Base-by-base conservation (phyloP, 2,113 vertebrate genomes). In the Melanotaenia duboulayi region DNA sequence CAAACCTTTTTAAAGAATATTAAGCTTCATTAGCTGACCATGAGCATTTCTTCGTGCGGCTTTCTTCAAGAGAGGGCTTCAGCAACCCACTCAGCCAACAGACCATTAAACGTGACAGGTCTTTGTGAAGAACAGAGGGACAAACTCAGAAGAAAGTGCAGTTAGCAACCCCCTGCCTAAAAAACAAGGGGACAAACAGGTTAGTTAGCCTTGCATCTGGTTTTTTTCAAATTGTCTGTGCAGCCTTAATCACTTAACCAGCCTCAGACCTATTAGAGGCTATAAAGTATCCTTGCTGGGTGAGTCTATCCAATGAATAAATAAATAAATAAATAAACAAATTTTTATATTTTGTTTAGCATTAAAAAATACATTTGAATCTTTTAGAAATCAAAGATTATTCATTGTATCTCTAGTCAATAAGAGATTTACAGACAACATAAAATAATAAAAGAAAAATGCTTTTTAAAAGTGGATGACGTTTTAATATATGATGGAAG, bases 61-160 rank as follows among this genome's bases (percentile, higher is more conserved):
- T 91, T 90, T 90, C 90, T 90, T 93, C 85, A 83, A 65, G 85
- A 88, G 85, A 81, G 85, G 81, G 78, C 91, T 85, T 82, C 87
- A 87, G 91, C 89, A 71, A 89, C 82, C 91, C 91, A 92, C 92
- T 94, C 93, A 93, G 88, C 90, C 92, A 90, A 91, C 89, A 82
- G 91, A 77, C 93, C 92, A 93, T 94, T 93, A 93, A 93, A 93
- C 81, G 81, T 93, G 91, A 94, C 90, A 92, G 91, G 92, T 91
- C 92, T 95, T 94, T 93, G 92, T 92, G 79, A 83, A 63, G 82
- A 84, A 82, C 77, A 76, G 57, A 76, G 78, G 79, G 71, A 85
- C 86, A 88, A 89, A 82, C 80, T 84, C 42, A 68, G 72, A 75
- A 82, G 83, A 88, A 90, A 89, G 83, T 82, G 66, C 77, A 50